phyloP scores from a whole-genome alignment of 2,797 vertebrate species.

The Scarus forsteni region DNA sequence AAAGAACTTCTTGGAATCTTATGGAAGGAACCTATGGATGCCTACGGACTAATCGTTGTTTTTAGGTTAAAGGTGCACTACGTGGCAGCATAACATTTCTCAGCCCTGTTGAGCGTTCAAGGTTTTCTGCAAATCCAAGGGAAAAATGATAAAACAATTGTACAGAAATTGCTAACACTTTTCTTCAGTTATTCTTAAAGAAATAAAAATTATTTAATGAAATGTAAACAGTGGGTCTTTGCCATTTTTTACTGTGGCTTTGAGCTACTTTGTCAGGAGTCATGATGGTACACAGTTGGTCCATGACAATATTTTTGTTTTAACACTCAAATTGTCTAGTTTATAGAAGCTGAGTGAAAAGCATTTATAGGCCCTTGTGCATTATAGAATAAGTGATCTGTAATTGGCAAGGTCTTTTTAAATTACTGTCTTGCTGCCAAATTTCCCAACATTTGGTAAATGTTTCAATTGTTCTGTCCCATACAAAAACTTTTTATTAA shows the following conservation, averaged over 20 bases:
- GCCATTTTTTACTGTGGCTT: constrained; percentile 39
- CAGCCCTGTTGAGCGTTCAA: constrained; percentile 81
- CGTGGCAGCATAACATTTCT: constrained; percentile 83
- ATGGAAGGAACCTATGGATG: constrained; percentile 81
- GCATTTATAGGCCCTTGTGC: too few relatives aligned
- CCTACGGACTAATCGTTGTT: constrained; percentile 82
- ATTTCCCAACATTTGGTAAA: too few relatives aligned
- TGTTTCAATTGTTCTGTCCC: too few relatives aligned
- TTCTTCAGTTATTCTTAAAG: constrained; percentile 88
- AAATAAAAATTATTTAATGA: constrained; percentile 92
- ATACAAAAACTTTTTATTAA: too few relatives aligned
- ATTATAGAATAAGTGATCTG: too few relatives aligned
- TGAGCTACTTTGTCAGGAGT: too few relatives aligned
- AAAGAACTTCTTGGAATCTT: constrained; percentile 77
- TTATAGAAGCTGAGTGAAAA: too few relatives aligned
- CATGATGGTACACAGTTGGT: too few relatives aligned
- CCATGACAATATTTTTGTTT: too few relatives aligned
- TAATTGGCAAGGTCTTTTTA: too few relatives aligned
- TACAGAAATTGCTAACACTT: constrained; percentile 89
- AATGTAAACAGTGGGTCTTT: constrained; percentile 60
- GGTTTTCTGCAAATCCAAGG: constrained; percentile 83
- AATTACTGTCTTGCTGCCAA: too few relatives aligned
- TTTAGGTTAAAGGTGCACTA: constrained; percentile 85
- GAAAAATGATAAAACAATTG: constrained; percentile 84
- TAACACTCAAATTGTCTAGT: too few relatives aligned